phyloP scores from a whole-genome alignment of 1,140 invertebrate species.

The Heliconius himera region DNA sequence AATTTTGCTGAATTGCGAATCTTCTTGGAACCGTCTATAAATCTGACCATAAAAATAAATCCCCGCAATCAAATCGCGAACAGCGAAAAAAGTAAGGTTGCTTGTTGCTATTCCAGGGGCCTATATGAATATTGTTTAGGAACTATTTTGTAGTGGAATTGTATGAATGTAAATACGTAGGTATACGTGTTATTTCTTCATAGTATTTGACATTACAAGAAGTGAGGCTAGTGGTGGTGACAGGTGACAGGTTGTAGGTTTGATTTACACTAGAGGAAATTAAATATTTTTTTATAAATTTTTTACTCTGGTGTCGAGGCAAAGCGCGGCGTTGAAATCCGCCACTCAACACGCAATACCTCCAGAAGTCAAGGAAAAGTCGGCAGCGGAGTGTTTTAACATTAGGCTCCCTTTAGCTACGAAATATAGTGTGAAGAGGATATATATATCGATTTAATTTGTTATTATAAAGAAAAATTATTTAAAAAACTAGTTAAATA shows the following conservation, averaged over 20 bases:
- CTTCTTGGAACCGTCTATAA: constrained; percentile 71
- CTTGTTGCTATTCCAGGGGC: constrained; percentile 71
- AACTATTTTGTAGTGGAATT: constrained; percentile 68
- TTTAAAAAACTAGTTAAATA: background rate
- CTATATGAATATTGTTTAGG: constrained; percentile 65
- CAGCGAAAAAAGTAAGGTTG: constrained; percentile 76
- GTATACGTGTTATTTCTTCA: background rate
- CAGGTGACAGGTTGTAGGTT: too few species aligned
- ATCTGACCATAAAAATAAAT: constrained; percentile 80
- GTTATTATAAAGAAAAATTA: background rate
- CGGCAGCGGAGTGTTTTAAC: too few species aligned
- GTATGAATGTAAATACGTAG: background rate
- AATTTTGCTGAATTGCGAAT: constrained; percentile 60
- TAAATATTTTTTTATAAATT: too few species aligned
- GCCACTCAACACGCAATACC: too few species aligned
- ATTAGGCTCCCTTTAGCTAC: background rate
- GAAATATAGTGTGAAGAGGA: too few species aligned
- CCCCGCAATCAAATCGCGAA: constrained; percentile 79
- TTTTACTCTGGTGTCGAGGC: too few species aligned
- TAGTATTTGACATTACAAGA: background rate
- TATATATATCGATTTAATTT: background rate
- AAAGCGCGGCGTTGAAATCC: too few species aligned
- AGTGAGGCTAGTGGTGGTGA: too few species aligned
- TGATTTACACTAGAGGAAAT: too few species aligned
- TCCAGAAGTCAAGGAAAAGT: too few species aligned